These are phyloP conservation scores for Typhlichthys eigenmanni DNA, from an alignment of 2,797 vertebrate species.

Conservation along the genomic window DNA sequence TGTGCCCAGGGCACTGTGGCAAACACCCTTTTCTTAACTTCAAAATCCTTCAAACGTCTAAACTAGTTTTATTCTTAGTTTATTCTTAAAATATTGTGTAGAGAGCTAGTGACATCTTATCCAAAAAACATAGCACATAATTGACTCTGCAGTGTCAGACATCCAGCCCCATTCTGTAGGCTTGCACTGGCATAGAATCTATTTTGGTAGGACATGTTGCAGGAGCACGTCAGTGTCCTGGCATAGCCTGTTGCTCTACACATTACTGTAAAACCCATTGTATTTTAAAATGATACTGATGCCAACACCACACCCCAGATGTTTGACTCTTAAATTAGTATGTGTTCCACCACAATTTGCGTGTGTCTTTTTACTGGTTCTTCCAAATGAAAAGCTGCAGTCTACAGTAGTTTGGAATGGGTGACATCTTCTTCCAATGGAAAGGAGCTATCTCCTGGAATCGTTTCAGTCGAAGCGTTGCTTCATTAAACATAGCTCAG, in stretches of 20 bases:
- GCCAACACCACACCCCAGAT: not conserved
- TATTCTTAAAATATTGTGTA: not conserved
- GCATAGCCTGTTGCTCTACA: too few relatives aligned
- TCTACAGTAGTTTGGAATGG: not conserved
- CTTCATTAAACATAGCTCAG: conserved; percentile 52
- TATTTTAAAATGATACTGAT: too few relatives aligned
- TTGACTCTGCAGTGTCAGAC: not conserved
- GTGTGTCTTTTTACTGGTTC: not conserved
- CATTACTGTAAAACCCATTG: too few relatives aligned
- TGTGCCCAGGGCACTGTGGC: not conserved
- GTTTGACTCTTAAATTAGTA: not conserved
- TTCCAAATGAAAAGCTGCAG: not conserved
- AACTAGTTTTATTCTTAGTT: not conserved
- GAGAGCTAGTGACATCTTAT: not conserved
- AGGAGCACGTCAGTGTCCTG: too few relatives aligned
- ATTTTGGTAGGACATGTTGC: too few relatives aligned
- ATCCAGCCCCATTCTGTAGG: not conserved
- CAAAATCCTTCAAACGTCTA: not conserved
- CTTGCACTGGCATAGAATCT: too few relatives aligned
- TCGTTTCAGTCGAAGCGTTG: conserved; percentile 32
- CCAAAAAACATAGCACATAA: not conserved
- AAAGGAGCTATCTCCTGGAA: conserved; percentile 27
- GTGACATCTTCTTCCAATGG: conserved; percentile 7
- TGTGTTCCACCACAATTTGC: not conserved
- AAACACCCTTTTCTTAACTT: not conserved